phyloP scores from a whole-genome alignment of 2,113 vertebrate genomes.

The Ariopsis seemanni region DNA sequence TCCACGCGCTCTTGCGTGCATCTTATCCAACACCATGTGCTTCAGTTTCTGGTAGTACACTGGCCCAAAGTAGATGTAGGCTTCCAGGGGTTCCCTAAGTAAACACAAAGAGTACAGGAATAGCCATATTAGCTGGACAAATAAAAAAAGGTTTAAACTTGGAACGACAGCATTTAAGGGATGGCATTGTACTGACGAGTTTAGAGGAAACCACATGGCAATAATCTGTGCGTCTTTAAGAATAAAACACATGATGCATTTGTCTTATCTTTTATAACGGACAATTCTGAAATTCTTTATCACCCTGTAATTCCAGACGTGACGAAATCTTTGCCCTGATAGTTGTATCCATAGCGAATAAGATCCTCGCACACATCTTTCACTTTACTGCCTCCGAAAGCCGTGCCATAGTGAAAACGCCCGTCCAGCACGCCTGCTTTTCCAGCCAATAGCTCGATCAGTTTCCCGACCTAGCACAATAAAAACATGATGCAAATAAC shows the following conservation, averaged over 20 bases:
- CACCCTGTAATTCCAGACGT: constrained; percentile 99
- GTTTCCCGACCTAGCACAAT: constrained; percentile 85
- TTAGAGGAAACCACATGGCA: background rate
- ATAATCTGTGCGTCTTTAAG: background rate
- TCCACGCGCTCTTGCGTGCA: constrained; percentile 95
- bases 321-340: constrained; percentile 96
- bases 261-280: background rate
- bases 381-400: constrained; percentile 97
- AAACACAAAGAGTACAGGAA: background rate
- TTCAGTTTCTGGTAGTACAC: constrained; percentile 99
- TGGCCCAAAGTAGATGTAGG: constrained; percentile 96
- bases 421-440: constrained; percentile 94
- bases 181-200: background rate
- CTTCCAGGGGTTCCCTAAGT: constrained; percentile 90
- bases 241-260: background rate
- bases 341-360: constrained; percentile 94
- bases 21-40: constrained; percentile 98
- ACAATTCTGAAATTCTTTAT: constrained; percentile 34
- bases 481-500: background rate
- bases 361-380: constrained; percentile 98
- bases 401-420: constrained; percentile 94
- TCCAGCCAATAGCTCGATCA: constrained; percentile 94
- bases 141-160: background rate
- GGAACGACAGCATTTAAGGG: background rate
- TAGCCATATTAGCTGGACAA: background rate